Evolutionary conservation across 2,113 vertebrate genomes (phyloP).

Genomic region (Chaenogobius annularis): DNA sequence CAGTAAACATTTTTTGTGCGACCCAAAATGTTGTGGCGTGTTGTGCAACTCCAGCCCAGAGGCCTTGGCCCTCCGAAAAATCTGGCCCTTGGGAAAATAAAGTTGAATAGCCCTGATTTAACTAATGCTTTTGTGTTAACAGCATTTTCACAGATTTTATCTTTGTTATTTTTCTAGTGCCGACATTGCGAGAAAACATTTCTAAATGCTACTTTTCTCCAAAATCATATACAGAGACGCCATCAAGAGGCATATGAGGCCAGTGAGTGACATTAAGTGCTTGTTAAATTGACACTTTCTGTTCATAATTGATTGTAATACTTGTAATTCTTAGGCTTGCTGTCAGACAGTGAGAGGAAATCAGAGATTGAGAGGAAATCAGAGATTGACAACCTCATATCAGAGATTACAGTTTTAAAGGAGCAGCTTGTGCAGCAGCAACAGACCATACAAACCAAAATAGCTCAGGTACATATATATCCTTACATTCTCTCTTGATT

Average conservation of each 20-base stretch:
- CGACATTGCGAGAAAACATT: slow-evolving; percentile 91
- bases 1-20: no score
- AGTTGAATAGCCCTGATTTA: no score
- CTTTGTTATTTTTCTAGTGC: slow-evolving; percentile 77
- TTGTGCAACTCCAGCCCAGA: no score
- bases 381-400: slow-evolving; percentile 83
- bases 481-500: no score
- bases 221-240: slow-evolving; percentile 89
- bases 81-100: no score
- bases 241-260: slow-evolving; percentile 80
- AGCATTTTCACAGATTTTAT: background rate
- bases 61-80: no score
- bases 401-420: slow-evolving; percentile 81
- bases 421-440: slow-evolving; percentile 84
- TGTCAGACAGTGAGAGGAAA: slow-evolving; percentile 66
- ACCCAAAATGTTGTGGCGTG: no score
- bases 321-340: slow-evolving; percentile 51
- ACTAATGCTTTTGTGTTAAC: background rate
- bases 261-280: slow-evolving; percentile 76
- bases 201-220: slow-evolving; percentile 86
- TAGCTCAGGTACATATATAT: slow-evolving; percentile 78
- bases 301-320: background rate
- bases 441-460: slow-evolving; percentile 71
- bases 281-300: background rate
- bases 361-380: slow-evolving; percentile 75